Evolutionary conservation across 2,888 invertebrate species (phyloP).

Genomic region (Drosophila aldrichi): DNA sequence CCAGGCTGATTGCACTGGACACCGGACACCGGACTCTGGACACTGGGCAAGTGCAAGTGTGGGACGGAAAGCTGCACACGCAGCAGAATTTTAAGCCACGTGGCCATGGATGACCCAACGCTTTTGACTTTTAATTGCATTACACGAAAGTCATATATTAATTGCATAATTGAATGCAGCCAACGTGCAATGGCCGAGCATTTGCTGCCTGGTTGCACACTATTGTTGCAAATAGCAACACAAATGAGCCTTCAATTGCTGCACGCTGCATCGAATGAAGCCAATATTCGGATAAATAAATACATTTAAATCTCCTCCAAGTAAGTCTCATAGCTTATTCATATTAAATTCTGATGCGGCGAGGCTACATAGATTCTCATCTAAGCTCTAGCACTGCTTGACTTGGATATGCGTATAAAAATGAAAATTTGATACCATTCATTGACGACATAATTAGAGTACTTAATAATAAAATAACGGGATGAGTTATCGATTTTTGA

Average conservation of each 20-base stretch:
- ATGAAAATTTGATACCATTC: too few species aligned
- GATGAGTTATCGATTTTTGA: too few species aligned
- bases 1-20: conserved; percentile 63
- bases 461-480: too few species aligned
- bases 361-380: too few species aligned
- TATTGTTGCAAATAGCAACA: conserved; percentile 46
- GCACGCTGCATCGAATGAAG: not conserved
- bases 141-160: conserved; percentile 79
- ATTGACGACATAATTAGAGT: too few species aligned
- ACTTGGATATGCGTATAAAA: too few species aligned
- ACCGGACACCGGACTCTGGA: not conserved
- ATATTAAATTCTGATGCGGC: too few species aligned
- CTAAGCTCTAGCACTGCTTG: too few species aligned
- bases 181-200: conserved; percentile 30
- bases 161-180: conserved; percentile 76
- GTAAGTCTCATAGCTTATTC: not conserved
- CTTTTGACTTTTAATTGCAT: conserved; percentile 82
- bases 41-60: conserved; percentile 20
- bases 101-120: conserved; percentile 44
- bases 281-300: not conserved
- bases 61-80: conserved; percentile 55
- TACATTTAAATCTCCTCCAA: not conserved
- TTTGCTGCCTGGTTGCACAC: conserved; percentile 53
- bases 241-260: conserved; percentile 53
- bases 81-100: conserved; percentile 60